Conservation (phyloP, 23 tunicate species). For the Styela plicata region DNA sequence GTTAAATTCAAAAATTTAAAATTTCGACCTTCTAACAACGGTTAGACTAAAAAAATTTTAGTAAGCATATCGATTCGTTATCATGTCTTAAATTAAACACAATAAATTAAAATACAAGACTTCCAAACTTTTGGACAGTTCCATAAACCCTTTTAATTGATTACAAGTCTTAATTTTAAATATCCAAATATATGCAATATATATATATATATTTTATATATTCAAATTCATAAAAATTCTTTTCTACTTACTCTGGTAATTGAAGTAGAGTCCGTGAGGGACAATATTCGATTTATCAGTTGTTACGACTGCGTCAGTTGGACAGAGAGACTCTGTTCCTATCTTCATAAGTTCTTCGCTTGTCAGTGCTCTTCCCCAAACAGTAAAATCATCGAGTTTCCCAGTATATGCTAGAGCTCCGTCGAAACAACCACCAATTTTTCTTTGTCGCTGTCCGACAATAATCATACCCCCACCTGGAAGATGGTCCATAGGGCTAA, state of each 20-base stretch:
- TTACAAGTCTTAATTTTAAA: too few species aligned
- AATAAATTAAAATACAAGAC: too few species aligned
- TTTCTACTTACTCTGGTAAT: background rate
- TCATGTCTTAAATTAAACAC: too few species aligned
- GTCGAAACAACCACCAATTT: constrained; percentile 8
- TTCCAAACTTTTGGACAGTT: too few species aligned
- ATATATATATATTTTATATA: too few species aligned
- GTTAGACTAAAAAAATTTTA: too few species aligned
- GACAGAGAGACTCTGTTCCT: background rate
- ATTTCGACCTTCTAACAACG: too few species aligned
- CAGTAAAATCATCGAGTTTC: background rate
- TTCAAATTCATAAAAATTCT: too few species aligned
- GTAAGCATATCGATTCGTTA: too few species aligned
- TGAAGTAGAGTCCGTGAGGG: background rate
- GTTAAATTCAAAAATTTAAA: too few species aligned
- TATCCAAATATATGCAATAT: too few species aligned
- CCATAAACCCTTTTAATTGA: too few species aligned
- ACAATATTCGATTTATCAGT: background rate
- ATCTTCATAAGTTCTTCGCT: background rate
- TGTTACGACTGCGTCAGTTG: background rate
- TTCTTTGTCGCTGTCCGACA: constrained; percentile 12
- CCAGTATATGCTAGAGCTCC: constrained; percentile 3
- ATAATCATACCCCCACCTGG: constrained; percentile 23
- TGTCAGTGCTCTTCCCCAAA: constrained; percentile 12
- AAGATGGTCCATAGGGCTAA: background rate